phyloP scores from a whole-genome alignment of 1,140 invertebrate species.

The Drosophila kurseongensis region DNA sequence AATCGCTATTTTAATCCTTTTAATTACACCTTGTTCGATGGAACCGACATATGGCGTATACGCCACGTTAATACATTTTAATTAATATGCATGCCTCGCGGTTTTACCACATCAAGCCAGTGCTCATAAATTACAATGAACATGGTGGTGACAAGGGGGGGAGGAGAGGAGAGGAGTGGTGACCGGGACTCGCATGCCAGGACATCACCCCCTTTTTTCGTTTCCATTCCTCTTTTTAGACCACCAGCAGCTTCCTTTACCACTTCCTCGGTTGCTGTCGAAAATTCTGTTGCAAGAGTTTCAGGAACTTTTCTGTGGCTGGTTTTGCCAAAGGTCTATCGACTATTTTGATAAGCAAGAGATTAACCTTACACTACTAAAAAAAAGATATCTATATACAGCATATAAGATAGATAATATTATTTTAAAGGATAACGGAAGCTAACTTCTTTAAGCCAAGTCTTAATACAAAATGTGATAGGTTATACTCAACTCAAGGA shows the following conservation, averaged over 20 bases:
- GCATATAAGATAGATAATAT: too few relatives aligned
- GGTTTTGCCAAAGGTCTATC: neutral
- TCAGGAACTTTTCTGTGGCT: neutral
- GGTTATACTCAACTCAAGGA: too few relatives aligned
- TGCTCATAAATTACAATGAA: conserved; percentile 3
- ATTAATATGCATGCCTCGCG: conserved; percentile 7
- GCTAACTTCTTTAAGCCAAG: too few relatives aligned
- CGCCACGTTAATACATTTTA: neutral
- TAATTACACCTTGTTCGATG: neutral
- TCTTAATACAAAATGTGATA: too few relatives aligned
- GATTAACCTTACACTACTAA: too few relatives aligned
- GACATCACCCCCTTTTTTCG: neutral
- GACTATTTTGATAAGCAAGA: neutral
- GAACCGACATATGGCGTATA: neutral
- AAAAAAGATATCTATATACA: too few relatives aligned
- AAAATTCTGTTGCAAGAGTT: conserved; percentile 1
- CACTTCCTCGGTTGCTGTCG: conserved; percentile 4
- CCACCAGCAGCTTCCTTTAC: neutral
- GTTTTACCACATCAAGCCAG: neutral
- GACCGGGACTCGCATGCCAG: neutral
- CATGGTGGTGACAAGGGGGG: too few relatives aligned
- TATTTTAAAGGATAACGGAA: too few relatives aligned
- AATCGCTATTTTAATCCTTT: neutral
- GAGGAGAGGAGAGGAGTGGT: neutral
- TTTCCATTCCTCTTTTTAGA: neutral